Conservation (phyloP, 2,113 vertebrate species). For the Ictalurus furcatus region DNA sequence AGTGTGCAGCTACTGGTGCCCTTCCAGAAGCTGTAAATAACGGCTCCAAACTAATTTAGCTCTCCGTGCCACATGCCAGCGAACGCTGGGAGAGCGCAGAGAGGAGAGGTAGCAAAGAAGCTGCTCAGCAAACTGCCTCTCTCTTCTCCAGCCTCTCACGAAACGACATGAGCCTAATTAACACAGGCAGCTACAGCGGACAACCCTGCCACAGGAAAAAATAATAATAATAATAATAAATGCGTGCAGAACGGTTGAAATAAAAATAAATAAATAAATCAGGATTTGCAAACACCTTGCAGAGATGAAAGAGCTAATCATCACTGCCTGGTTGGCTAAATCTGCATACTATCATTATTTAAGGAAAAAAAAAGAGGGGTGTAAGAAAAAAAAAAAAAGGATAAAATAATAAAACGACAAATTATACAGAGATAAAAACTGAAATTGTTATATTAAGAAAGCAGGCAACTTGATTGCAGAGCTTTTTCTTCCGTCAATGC, state of each 20-base stretch:
- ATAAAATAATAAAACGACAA: not conserved
- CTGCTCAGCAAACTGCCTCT: constrained; percentile 29
- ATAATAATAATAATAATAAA: not conserved
- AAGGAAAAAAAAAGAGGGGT: not conserved
- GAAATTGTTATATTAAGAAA: constrained; percentile 43
- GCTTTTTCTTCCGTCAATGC: constrained; percentile 22
- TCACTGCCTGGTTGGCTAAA: constrained; percentile 31
- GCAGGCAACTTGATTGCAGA: constrained; percentile 41
- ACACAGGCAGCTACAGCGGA: constrained; percentile 50
- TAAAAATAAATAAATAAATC: not conserved
- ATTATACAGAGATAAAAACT: not conserved
- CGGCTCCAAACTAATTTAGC: constrained; percentile 54
- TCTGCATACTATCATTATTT: not conserved
- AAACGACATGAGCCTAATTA: constrained; percentile 57
- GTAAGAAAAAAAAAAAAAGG: not conserved
- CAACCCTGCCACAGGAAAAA: constrained; percentile 16
- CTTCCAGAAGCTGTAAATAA: constrained; percentile 55
- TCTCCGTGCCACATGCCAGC: constrained; percentile 55
- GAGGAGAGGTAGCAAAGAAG: constrained; percentile 34
- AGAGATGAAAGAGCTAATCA: constrained; percentile 38
- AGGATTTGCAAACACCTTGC: constrained; percentile 35
- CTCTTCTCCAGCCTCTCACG: constrained; percentile 14
- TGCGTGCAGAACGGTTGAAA: constrained; percentile 4
- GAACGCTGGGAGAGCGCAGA: constrained; percentile 27
- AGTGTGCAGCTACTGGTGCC: constrained; percentile 42